Base-by-base conservation (phyloP, 1,140 invertebrate genomes). In the Whitmania pigra region DNA sequence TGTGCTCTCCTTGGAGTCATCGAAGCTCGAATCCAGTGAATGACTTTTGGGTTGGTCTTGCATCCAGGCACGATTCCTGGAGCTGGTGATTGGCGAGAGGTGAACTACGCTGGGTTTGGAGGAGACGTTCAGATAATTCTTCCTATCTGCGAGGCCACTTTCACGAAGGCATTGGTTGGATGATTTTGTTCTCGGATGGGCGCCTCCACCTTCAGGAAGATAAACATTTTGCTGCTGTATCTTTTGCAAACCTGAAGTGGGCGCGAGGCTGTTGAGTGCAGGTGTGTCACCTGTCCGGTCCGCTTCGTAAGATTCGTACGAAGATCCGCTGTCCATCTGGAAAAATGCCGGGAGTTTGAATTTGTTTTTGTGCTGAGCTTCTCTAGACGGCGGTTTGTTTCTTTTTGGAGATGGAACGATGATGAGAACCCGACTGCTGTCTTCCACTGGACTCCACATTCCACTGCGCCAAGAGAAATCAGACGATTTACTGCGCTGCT, bases 401-500 rank as follows among this genome's bases (percentile, higher is more conserved):
- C 22, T 25, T 13, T 31, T 36, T 69, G 60, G 53, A 6, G 40
- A 31, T 11, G 43, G 71, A 69, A 67, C 60, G 27, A 49, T 55
- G 43, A 67, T 72, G 57, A 53, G 66, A 22, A 55, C 57, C 36
- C 49, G 36, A 29, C 67, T 72, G 55, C 22, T 66, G 31, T 72
- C 71, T 20, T 72, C 71, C 25, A 72, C 66, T 5, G 71, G 71
- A 29, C 53, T 63, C 71, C 71, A 72, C 71, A 72, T 72, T 20
- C 71, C 71, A 27, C 25, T 31, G 27, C 71, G 27, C 71, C 71
- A 72, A 17, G 60, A 72, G 63, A 72, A 72, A 57, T 72, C 71
- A n/a, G 57, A 72, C 17, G 71, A 72, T 57, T 67, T 68, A 49
- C 71, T 72, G 40, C 57, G 55, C 63, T 72, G 71, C 63, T 72